phyloP scores from a whole-genome alignment of 2,888 invertebrate genomes.

The Tineola bisselliella region DNA sequence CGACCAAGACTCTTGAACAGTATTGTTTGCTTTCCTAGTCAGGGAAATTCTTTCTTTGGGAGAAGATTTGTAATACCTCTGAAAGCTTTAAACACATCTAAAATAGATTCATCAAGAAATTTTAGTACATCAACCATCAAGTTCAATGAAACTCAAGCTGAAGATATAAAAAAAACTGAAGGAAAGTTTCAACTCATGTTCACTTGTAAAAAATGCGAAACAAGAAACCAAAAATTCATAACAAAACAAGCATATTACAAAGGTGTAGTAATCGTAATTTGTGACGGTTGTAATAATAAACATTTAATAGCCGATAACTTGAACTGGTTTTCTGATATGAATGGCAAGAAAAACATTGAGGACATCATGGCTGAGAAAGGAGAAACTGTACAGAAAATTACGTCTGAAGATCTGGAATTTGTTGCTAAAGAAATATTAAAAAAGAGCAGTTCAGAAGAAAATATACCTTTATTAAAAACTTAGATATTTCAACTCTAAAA shows the following conservation, averaged over 20 bases:
- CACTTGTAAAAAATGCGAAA: slow-evolving; percentile 89
- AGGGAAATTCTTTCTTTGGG: slow-evolving; percentile 54
- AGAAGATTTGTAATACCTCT: slow-evolving; percentile 36
- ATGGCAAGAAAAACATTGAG: slow-evolving; percentile 86
- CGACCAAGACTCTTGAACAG: slow-evolving; percentile 51
- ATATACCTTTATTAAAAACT: neutral
- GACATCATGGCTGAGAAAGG: slow-evolving; percentile 88
- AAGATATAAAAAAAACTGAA: slow-evolving; percentile 31
- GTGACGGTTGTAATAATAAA: slow-evolving; percentile 86
- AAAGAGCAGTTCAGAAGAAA: neutral
- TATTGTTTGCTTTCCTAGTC: slow-evolving; percentile 54
- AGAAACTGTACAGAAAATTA: slow-evolving; percentile 75
- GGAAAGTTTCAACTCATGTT: slow-evolving; percentile 78
- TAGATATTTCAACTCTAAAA: neutral
- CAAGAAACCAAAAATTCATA: slow-evolving; percentile 80
- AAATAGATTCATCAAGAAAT: slow-evolving; percentile 38
- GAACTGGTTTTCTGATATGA: slow-evolving; percentile 89
- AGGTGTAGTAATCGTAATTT: slow-evolving; percentile 92
- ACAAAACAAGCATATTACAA: slow-evolving; percentile 85
- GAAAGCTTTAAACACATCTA: slow-evolving; percentile 35
- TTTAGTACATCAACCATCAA: slow-evolving; percentile 36
- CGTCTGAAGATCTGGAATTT: slow-evolving; percentile 57
- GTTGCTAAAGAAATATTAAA: slow-evolving; percentile 43
- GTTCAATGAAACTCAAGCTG: slow-evolving; percentile 30
- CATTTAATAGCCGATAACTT: slow-evolving; percentile 97